phyloP scores from a whole-genome alignment of 1,140 invertebrate genomes.

The Philaenus spumarius region DNA sequence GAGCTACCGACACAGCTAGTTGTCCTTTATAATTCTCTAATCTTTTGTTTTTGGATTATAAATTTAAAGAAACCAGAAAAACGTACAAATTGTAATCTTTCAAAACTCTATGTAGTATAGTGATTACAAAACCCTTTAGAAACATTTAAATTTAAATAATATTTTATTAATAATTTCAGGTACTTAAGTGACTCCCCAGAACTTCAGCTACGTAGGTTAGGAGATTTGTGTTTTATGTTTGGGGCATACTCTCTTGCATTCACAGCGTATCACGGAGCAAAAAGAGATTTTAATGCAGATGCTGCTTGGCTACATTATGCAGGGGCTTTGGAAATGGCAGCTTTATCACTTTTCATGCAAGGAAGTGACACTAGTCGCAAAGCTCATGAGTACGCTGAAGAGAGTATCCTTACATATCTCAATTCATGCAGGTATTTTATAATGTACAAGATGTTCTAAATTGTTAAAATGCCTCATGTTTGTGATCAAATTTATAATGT shows the following conservation, averaged over 20 bases:
- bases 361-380: constrained; percentile 61
- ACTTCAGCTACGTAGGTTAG: constrained; percentile 84
- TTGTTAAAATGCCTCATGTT: too few relatives aligned
- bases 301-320: constrained; percentile 96
- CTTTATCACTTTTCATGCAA: constrained; percentile 84
- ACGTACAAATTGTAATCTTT: too few relatives aligned
- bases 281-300: constrained; percentile 93
- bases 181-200: constrained; percentile 87
- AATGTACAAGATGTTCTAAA: too few relatives aligned
- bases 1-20: too few relatives aligned
- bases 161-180: constrained; percentile 41
- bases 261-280: constrained; percentile 89
- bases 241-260: constrained; percentile 90
- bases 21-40: too few relatives aligned
- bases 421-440: constrained; percentile 71
- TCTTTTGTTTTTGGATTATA: too few relatives aligned
- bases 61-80: too few relatives aligned
- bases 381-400: constrained; percentile 86
- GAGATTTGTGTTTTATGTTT: constrained; percentile 95
- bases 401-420: constrained; percentile 83
- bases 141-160: too few relatives aligned
- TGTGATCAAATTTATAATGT: too few relatives aligned
- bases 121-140: too few relatives aligned
- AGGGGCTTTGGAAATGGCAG: constrained; percentile 93
- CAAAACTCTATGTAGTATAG: too few relatives aligned